phyloP scores from a whole-genome alignment of 2,113 vertebrate genomes.

The Galbula dea region DNA sequence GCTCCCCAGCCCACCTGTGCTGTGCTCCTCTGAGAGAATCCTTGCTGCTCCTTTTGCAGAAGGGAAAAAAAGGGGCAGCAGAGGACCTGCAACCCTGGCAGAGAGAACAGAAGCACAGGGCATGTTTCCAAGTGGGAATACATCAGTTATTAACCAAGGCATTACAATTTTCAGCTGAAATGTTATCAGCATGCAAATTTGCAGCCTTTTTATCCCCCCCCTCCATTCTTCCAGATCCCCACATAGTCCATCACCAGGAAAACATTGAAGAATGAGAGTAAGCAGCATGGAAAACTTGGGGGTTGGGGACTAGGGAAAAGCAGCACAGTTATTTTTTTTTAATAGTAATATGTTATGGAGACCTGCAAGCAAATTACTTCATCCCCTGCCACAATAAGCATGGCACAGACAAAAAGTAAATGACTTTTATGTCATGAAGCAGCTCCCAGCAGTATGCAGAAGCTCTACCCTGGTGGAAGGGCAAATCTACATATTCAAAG shows the following conservation, averaged over 20 bases:
- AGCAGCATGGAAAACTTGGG: neutral
- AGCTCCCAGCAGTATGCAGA: neutral
- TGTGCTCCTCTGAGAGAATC: neutral
- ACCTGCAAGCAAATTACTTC: neutral
- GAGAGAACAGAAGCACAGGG: neutral
- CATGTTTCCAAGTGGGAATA: neutral
- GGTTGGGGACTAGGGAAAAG: neutral
- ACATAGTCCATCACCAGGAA: neutral
- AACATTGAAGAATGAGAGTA: neutral
- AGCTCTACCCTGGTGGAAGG: neutral
- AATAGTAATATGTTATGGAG: neutral
- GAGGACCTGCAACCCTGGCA: neutral
- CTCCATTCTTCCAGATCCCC: neutral
- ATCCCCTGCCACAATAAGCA: neutral
- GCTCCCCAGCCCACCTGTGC: accelerated
- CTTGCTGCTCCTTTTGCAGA: neutral
- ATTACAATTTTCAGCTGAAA: neutral
- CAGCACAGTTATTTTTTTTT: neutral
- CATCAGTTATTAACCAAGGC: neutral
- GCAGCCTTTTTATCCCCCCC: neutral
- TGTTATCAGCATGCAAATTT: neutral
- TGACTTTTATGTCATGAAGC: neutral
- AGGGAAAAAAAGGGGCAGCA: neutral
- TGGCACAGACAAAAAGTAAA: neutral
- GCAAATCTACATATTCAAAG: neutral